Evolutionary conservation across 2,113 vertebrate species (phyloP).

Genomic region (Hippocampus abdominalis): DNA sequence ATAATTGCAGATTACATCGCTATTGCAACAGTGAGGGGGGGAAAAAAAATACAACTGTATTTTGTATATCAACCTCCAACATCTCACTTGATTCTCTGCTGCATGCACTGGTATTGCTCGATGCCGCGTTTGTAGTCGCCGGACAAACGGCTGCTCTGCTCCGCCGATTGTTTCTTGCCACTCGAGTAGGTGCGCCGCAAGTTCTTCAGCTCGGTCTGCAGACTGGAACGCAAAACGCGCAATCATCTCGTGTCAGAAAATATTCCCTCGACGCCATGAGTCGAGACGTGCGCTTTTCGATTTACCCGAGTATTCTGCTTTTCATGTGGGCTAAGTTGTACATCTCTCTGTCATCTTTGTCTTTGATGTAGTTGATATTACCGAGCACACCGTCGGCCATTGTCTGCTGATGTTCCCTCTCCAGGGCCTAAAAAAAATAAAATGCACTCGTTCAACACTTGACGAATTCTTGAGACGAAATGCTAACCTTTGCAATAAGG

Average conservation of each 20-base stretch:
- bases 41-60: too few relatives aligned
- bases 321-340: slow-evolving; percentile 71
- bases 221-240: slow-evolving; percentile 58
- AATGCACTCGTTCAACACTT: not conserved
- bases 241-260: not conserved
- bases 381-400: slow-evolving; percentile 55
- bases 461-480: not conserved
- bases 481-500: not conserved
- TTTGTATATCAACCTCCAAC: too few relatives aligned
- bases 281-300: not conserved
- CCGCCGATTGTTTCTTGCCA: slow-evolving; percentile 65
- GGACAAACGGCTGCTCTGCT: slow-evolving; percentile 63
- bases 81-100: slow-evolving; percentile 76
- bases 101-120: slow-evolving; percentile 70
- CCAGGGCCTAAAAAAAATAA: slow-evolving; percentile 60
- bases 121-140: slow-evolving; percentile 59
- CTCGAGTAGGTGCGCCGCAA: slow-evolving; percentile 49
- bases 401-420: slow-evolving; percentile 72
- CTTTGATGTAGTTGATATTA: not conserved
- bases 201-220: slow-evolving; percentile 64
- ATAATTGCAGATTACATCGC: too few relatives aligned
- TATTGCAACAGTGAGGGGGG: too few relatives aligned
- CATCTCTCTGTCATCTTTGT: slow-evolving; percentile 32
- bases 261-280: too few relatives aligned
- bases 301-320: slow-evolving; percentile 73